Base-by-base conservation (phyloP, 2,888 invertebrate genomes). In the Cerastis rubricosa region DNA sequence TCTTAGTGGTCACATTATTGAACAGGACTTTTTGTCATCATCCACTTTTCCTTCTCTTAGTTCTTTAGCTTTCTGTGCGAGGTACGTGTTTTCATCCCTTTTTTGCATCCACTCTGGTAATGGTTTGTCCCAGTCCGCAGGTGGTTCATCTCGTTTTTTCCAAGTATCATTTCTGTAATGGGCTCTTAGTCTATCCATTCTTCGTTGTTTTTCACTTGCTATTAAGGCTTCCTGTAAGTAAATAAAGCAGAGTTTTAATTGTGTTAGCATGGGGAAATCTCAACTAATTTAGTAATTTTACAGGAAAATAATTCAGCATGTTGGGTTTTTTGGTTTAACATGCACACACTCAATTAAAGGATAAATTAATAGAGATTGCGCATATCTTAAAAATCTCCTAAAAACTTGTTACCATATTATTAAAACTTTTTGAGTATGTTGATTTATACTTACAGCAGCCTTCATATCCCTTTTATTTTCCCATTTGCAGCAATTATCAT, bases 121-220 rank as follows among this genome's bases (percentile, higher is more conserved):
- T 0, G 98, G 98, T 83, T 97, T 97, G 82, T 97, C 97, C 99
- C 99, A 99, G 92, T 98, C 98, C 71, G 96, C 94, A 0, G 99
- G 99, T 0, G 99, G 99, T 54, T 95, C 90, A 11, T 96, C 97
- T 64, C 99, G 95, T 91, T 97, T 98, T 89, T 97, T 97, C 99
- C 99, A 99, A 1, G 98, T 97, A 91, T 98, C 97, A 93, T 99
- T 99, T 71, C 91, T 94, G 85, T 97, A 97, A 92, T 99, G 98
- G 0, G 97, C 97, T 75, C 93, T 92, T 71, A 99, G 92, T 84
- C 99, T 97, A 66, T 95, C 93, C 49, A 96, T 87, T 78, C 98
- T 97, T 68, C 98, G 96, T 12, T 93, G 91, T 88, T 97, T 97
- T 96, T 99, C 99, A 94, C 98, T 98, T 71, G 97, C 94, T 67